These are phyloP conservation scores for Spatula versicolor DNA, from an alignment of 2,797 vertebrate species.

Conservation along the genomic window DNA sequence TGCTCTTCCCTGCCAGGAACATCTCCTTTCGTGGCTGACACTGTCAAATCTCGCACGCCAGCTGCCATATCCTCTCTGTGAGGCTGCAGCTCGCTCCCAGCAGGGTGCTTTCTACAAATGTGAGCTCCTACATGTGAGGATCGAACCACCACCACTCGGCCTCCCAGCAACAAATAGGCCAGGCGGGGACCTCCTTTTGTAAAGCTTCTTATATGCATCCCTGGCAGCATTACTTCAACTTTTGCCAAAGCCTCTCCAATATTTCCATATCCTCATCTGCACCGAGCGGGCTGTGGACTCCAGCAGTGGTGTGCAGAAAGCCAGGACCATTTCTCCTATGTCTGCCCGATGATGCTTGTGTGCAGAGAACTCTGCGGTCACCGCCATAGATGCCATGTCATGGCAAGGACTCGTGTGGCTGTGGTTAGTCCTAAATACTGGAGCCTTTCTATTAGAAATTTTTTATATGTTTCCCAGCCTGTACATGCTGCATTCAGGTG, in stretches of 20 bases:
- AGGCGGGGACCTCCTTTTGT: background rate
- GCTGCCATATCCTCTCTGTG: background rate
- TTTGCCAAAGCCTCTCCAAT: background rate
- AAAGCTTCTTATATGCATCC: background rate
- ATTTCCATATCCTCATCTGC: background rate
- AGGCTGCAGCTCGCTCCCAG: background rate
- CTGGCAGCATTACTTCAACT: background rate
- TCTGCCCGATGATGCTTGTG: fast-evolving
- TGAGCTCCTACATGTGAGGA: background rate
- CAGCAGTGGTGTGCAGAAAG: fast-evolving
- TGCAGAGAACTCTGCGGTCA: fast-evolving
- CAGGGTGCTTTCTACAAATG: background rate
- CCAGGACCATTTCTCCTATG: background rate
- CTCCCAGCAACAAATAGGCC: background rate
- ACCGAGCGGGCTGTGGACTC: background rate
- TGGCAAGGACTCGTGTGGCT: background rate
- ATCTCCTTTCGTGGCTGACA: background rate
- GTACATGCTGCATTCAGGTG: too few relatives aligned
- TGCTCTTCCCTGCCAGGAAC: background rate
- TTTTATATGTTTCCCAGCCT: background rate
- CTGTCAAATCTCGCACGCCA: background rate
- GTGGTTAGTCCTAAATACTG: background rate
- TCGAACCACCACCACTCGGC: background rate
- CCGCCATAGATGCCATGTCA: fast-evolving
- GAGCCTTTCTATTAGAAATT: background rate